Conservation (phyloP, 2,888 invertebrate genomes). For the Keiferia lycopersicella region DNA sequence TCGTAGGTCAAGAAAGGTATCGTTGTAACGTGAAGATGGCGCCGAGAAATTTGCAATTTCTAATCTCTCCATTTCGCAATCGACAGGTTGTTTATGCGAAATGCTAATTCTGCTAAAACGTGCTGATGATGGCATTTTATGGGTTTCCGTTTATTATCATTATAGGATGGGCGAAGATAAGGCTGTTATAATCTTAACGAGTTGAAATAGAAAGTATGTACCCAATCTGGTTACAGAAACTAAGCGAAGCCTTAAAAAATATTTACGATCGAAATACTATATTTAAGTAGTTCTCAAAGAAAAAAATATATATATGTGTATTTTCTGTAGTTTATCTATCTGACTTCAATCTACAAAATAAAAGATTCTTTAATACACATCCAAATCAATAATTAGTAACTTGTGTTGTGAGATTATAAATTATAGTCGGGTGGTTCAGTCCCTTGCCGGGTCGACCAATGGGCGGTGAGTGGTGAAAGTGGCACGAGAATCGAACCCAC, state of each 20-base stretch:
- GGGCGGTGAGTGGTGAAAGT: slow-evolving; percentile 44
- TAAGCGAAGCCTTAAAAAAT: no score
- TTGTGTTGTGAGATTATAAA: not conserved
- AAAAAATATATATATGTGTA: no score
- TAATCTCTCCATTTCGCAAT: slow-evolving; percentile 7
- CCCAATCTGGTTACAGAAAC: not conserved
- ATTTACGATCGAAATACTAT: no score
- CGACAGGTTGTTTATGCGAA: not conserved
- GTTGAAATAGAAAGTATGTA: not conserved
- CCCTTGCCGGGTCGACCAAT: not conserved
- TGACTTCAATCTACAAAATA: no score
- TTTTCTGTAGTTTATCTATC: no score
- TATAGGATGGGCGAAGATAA: not conserved
- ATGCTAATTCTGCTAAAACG: not conserved
- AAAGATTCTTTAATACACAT: no score
- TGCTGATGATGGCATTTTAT: slow-evolving; percentile 6
- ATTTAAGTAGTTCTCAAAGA: no score
- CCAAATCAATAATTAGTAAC: not conserved
- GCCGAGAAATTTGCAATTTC: slow-evolving; percentile 6
- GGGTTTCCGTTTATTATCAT: not conserved
- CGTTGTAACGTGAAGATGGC: not conserved
- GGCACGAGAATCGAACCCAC: slow-evolving; percentile 41
- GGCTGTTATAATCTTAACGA: slow-evolving; percentile 1
- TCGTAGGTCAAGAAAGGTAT: slow-evolving; percentile 3
- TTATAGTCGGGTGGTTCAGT: not conserved